These are phyloP conservation scores for Meandrina meandrites DNA, from an alignment of 92 coral and sea anemone genomes.

Conservation along the genomic window DNA sequence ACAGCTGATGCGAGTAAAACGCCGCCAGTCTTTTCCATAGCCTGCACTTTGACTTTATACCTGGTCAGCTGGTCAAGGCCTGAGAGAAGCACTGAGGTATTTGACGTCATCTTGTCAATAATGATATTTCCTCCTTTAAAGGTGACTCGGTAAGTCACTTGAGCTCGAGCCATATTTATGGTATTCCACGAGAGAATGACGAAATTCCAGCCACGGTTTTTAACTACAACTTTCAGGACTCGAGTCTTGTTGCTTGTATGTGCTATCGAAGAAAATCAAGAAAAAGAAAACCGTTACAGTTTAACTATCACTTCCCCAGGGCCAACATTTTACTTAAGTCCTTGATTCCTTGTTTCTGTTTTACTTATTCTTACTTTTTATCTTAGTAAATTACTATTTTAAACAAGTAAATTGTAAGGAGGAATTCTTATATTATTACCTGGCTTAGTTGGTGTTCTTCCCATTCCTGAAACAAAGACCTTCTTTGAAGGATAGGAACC, in stretches of 20 bases:
- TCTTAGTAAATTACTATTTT: too few species aligned
- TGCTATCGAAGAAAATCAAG: neutral
- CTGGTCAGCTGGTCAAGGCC: constrained; percentile 55
- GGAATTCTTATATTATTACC: neutral
- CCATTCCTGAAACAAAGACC: neutral
- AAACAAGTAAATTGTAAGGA: neutral
- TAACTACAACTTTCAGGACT: neutral
- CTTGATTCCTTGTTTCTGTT: too few species aligned
- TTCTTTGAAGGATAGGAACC: neutral
- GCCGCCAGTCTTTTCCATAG: constrained; percentile 5
- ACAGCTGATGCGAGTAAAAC: constrained; percentile 29
- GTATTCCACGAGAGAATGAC: constrained; percentile 43
- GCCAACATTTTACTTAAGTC: too few species aligned
- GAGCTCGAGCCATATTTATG: neutral
- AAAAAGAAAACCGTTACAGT: neutral
- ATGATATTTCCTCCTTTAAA: constrained; percentile 14
- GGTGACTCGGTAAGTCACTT: constrained; percentile 28
- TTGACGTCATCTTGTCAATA: constrained; percentile 29
- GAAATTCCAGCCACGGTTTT: constrained; percentile 44
- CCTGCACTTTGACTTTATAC: constrained; percentile 51
- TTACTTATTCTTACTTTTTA: too few species aligned
- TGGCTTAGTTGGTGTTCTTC: neutral
- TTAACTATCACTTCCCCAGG: too few species aligned
- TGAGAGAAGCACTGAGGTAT: constrained; percentile 19
- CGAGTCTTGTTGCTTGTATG: constrained; percentile 3